phyloP scores from a whole-genome alignment of 2,888 invertebrate genomes.

The Drosophila algonquin region DNA sequence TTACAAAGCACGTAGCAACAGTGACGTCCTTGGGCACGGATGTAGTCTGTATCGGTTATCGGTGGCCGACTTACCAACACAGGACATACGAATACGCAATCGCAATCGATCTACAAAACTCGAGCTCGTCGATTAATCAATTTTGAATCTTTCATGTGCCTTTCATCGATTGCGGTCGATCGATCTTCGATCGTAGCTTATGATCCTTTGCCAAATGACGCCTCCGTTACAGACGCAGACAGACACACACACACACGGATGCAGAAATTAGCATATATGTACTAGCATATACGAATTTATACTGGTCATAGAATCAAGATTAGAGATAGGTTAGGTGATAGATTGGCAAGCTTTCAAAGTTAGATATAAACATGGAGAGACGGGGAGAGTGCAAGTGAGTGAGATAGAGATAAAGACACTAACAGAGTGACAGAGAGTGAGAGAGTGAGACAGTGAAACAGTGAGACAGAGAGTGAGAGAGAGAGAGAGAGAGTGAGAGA shows the following conservation, averaged over 20 bases:
- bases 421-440: conserved; percentile 23
- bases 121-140: too few species aligned
- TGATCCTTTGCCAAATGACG: conserved; percentile 5
- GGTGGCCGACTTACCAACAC: too few species aligned
- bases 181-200: neutral
- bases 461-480: conserved; percentile 3
- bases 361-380: conserved; percentile 3
- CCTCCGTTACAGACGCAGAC: conserved; percentile 22
- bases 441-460: conserved; percentile 17
- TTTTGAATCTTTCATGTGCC: too few species aligned
- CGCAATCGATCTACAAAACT: too few species aligned
- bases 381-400: conserved; percentile 23
- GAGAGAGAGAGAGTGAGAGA: neutral
- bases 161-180: neutral
- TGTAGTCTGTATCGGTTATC: too few species aligned
- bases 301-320: conserved; percentile 19
- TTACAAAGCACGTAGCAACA: neutral
- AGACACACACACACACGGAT: conserved; percentile 30
- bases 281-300: conserved; percentile 22
- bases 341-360: conserved; percentile 7
- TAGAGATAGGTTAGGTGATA: conserved; percentile 4
- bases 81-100: too few species aligned
- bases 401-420: conserved; percentile 16
- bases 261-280: conserved; percentile 19
- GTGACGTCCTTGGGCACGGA: conserved; percentile 8